phyloP scores from a whole-genome alignment of 1,140 invertebrate genomes.

The Drosophila arizonae region DNA sequence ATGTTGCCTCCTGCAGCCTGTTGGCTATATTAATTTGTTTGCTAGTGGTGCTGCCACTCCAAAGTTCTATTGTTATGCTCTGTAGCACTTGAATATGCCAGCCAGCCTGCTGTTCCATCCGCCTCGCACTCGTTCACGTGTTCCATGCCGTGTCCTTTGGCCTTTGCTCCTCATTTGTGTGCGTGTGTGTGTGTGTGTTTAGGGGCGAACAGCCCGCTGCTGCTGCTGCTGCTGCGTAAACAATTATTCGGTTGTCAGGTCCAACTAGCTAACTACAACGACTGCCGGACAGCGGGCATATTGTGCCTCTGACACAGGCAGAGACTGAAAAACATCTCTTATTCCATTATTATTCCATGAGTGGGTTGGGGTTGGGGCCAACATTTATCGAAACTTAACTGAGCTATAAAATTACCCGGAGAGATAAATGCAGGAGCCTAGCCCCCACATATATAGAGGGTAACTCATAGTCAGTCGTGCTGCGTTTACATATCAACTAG shows the following conservation, averaged over 20 bases:
- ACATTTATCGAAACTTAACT: constrained; percentile 3
- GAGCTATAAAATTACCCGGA: neutral
- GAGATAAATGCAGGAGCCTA: neutral
- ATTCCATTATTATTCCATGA: neutral
- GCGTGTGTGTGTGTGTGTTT: neutral
- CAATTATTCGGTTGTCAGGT: constrained; percentile 54
- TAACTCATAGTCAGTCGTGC: neutral
- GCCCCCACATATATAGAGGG: neutral
- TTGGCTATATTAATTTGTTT: constrained; percentile 51
- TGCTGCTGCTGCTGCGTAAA: constrained; percentile 37
- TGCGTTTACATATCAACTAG: constrained; percentile 6
- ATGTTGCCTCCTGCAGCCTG: neutral
- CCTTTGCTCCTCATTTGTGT: constrained; percentile 21
- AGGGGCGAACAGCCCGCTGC: neutral
- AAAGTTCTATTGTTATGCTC: constrained; percentile 31
- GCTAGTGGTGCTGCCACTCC: constrained; percentile 36
- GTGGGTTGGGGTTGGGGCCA: neutral
- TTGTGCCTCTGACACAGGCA: constrained; percentile 14
- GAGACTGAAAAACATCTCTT: neutral
- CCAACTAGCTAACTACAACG: neutral
- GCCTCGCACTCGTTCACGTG: constrained; percentile 19
- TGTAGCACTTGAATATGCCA: constrained; percentile 25
- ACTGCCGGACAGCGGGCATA: constrained; percentile 1
- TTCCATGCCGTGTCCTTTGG: constrained; percentile 30
- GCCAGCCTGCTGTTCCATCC: neutral